Base-by-base conservation (phyloP, 1,140 invertebrate genomes). In the Odontomachus brunneus region DNA sequence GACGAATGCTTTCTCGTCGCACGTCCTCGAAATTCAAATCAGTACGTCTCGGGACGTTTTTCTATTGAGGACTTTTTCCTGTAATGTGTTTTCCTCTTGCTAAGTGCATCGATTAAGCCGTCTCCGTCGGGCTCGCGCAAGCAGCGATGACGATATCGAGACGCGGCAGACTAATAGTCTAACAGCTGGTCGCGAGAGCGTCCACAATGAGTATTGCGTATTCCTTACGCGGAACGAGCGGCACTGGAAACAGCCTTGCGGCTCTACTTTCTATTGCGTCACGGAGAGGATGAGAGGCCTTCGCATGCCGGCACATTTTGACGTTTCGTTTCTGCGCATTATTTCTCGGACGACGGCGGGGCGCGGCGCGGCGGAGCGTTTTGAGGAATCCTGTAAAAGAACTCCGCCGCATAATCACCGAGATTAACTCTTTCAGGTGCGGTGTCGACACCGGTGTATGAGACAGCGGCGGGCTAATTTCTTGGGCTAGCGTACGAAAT, bases 261-360 rank as follows among this genome's bases (percentile, higher is more conserved):
- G 59, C 74, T 85, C 89, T 85, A 89, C 89, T 89, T 89, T 89
- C 89, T 86, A 89, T 89, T 89, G 67, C 88, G 86, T 89, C 85
- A 86, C 71, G 22, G 59, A 84, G 72, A 81, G 83, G 78, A 76
- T 63, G 29, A 33, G 85, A 84, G 88, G 71, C 88, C 88, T 89
- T 89, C 87, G 67, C 82, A 33, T 60, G 73, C 66, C 59, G 65
- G 24, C 63, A 82, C 59, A 75, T 87, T 86, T 86, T 65, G 83
- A 65, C 57, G 26, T 84, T 75, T 63, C 73, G 72, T 78, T 63
- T 76, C 73, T 74, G 71, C 49, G 59, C 38, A 49, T 80, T 80
- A 80, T 80, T 67, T 67, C 33, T 44, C 19, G 44, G 17, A 12
- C 55, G 7, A 14, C 0, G 15, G 12, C 3, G 26, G 3, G n/a